Conservation (phyloP, 2,888 invertebrate genomes). For the Dolichomitus sp. region DNA sequence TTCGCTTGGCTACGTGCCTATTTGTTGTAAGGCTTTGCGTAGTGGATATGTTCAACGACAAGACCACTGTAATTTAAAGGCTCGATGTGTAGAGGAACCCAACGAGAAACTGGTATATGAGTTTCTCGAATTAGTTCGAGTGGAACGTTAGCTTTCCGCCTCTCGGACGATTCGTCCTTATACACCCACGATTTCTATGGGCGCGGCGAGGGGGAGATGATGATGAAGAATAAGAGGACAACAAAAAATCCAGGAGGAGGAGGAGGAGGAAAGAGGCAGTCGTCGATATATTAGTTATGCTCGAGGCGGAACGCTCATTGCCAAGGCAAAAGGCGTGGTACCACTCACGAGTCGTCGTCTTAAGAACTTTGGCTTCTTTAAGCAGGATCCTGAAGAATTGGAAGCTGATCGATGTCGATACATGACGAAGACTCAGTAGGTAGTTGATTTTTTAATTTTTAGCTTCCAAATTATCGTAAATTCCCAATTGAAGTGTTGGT, state of each 20-base stretch:
- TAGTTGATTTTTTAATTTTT: too few relatives aligned
- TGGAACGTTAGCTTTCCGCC: conserved; percentile 35
- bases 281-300: conserved; percentile 80
- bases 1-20: conserved; percentile 52
- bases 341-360: conserved; percentile 71
- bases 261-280: conserved; percentile 25
- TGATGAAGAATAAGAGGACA: conserved; percentile 52
- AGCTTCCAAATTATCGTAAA: too few relatives aligned
- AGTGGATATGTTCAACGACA: conserved; percentile 35
- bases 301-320: conserved; percentile 73
- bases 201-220: conserved; percentile 41
- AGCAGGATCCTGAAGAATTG: too few relatives aligned
- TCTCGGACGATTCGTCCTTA: conserved; percentile 47
- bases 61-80: conserved; percentile 60
- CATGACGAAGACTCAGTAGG: too few relatives aligned
- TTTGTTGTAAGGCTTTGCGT: conserved; percentile 23
- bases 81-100: conserved; percentile 2
- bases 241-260: too few relatives aligned
- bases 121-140: conserved; percentile 63
- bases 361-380: conserved; percentile 10
- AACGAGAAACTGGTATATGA: conserved; percentile 42
- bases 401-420: too few relatives aligned
- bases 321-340: conserved; percentile 77
- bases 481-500: too few relatives aligned
- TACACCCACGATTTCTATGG: conserved; percentile 60